Evolutionary conservation across 2,797 vertebrate species (phyloP), one percentile per base, ranked within the genome.

Genomic region (Poeciliopsis paucimaculata): DNA sequence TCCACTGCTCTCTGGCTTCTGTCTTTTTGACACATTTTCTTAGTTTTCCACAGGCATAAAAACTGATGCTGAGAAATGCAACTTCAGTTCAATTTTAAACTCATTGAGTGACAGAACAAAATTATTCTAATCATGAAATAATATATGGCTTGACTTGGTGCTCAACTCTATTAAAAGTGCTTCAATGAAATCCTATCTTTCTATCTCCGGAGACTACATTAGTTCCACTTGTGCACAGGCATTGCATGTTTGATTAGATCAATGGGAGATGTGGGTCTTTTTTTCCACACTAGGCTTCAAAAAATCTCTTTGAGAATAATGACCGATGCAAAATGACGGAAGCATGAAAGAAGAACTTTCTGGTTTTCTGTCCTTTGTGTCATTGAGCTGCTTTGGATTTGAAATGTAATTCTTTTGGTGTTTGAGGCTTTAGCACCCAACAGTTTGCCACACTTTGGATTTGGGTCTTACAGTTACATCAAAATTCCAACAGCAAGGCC

Each of bases 211-310:
- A 68, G 74, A 87, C 86, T 77, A 73, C 8, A 84, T 88, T 82
- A 86, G 75, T 36, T 73, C 72, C 72, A 73, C 74, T 83, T 75
- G 45, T 74, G 31, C 7, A 23, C 73, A 71, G 82, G 83, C 74
- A 81, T 88, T 84, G 77, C 87, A 81, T 70, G 90, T 91, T 84
- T 92, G 78, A 88, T 92, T 82, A 79, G 86, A 90, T 88, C 70
- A 82, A 41, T 28, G 71, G n/a, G 72, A 91, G 85, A 92, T 86
- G 84, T 86, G 41, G 83, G 76, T 93, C 74, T 78, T 74, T 84
- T 34, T 90, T 78, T 81, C 15, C 49, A 86, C 60, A 12, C 53
- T 12, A n/a, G 0, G 66, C 77, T 78, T 83, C 36, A 76, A 89
- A 85, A 81, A 72, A 68, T 18, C 41, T 9, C 72, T 83, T 72